Evolutionary conservation across 2,113 vertebrate species (phyloP), one percentile per base, ranked within the genome.

Genomic region (Mystacornis crossleyi): DNA sequence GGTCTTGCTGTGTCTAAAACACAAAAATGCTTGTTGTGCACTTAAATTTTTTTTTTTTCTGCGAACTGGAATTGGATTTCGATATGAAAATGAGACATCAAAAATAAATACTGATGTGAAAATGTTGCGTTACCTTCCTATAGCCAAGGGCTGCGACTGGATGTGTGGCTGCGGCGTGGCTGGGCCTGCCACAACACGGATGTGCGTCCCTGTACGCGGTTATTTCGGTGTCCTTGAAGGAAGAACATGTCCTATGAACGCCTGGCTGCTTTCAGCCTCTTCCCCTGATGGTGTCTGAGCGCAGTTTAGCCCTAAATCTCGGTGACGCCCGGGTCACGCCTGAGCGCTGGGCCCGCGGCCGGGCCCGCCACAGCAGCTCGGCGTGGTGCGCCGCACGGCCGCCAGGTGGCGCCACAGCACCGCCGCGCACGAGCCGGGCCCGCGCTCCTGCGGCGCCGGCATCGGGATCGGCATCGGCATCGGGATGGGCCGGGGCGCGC

Each of bases 381-480:
- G 80, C 38, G 3, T 7, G 25, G 19, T 15, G 77, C 82, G 34
- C n/a, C 54, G 23, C 28, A 1, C 2, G 34, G 8, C 97, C 98
- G 92, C 95, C 84, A 98, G 98, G 92, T 98, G 98, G 97, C 96
- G 25, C 94, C 73, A 58, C 97, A 71, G 92, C 90, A 97, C 81
- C 79, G 85, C 29, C 83, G 84, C 57, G 57, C 53, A 1, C 47
- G 14, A 50, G 21, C 9, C 23, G n/a, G 50, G 67, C 3, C 4
- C 36, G 36, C 12, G 34, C 29, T 60, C 42, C 40, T 17, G 24
- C 12, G 3, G 58, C 13, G 58, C 58, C 60, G 12, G 40, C 2
- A 18, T 28, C 57, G 40, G 19, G 25, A 7, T 31, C 25, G 34
- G 17, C 47, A n/a, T n/a, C n/a, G n/a, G n/a, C n/a, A n/a, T n/a